phyloP scores from a whole-genome alignment of 2,113 vertebrate genomes.

The Dipodomys stephensi region DNA sequence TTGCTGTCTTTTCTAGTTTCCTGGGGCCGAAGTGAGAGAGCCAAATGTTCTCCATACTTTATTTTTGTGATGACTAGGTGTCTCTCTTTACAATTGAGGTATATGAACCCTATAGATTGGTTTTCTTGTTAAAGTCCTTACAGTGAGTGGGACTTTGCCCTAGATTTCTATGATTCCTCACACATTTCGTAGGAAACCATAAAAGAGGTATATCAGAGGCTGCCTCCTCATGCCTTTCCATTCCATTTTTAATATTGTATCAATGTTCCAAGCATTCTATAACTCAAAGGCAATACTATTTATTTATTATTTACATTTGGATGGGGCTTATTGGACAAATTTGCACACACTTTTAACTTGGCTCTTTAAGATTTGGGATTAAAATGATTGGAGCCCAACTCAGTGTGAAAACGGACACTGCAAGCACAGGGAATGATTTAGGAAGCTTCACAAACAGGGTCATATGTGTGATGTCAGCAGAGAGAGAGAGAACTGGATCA shows the following conservation, averaged over 20 bases:
- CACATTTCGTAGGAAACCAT: conserved; percentile 11
- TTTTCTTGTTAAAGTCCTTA: background rate
- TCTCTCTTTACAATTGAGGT: background rate
- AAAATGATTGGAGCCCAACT: conserved; percentile 57
- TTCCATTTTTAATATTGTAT: conserved; percentile 55
- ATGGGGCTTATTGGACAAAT: conserved; percentile 72
- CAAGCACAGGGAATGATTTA: conserved; percentile 11
- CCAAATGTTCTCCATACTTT: background rate
- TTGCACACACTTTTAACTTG: conserved; percentile 64
- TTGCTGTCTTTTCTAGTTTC: background rate
- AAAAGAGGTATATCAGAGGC: conserved; percentile 20
- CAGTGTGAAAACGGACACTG: conserved; percentile 36
- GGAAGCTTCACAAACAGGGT: conserved; percentile 9
- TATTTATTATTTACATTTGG: conserved; percentile 72
- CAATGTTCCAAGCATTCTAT: background rate
- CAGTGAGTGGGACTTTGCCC: background rate
- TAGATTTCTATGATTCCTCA: background rate
- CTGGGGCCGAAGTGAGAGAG: background rate
- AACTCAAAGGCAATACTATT: too few species aligned
- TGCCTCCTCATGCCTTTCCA: background rate
- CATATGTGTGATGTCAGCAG: background rate
- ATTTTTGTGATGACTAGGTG: background rate
- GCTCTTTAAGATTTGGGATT: conserved; percentile 74
- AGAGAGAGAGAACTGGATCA: background rate
- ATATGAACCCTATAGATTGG: background rate